Base-by-base conservation (phyloP, 2,113 vertebrate genomes). In the Bubo bubo region DNA sequence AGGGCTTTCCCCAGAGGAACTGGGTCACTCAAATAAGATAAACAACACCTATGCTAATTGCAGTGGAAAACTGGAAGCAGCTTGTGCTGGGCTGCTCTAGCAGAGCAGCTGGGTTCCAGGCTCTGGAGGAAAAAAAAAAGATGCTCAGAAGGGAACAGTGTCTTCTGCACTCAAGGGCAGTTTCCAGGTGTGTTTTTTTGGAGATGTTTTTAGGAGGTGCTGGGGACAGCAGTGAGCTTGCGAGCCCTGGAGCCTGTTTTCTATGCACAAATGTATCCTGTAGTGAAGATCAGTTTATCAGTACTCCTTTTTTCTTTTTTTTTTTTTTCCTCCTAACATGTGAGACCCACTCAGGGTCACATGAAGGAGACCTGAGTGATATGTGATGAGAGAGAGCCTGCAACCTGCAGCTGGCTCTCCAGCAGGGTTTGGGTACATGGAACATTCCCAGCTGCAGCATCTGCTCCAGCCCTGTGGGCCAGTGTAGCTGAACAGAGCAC, bases 21-120 rank as follows among this genome's bases (percentile, higher is more conserved):
- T 63, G 71, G 66, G 80, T 90, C 49, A 59, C 50, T 74, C 91
- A 94, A 96, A 83, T 45, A 84, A 70, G 75, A 52, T 84, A 86
- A 97, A 73, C 76, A 96, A 8, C 85, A 92, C 83, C 71, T 89
- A 79, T 83, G 90, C 39, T 91, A 96, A 88, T 79, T 86, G 67
- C 56, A 86, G 56, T 34, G 62, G 62, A 71, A 84, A 90, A 90
- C 49, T 79, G 35, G 62, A 87, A 74, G 66, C 74, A 85, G 87
- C 70, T 90, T 90, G 43, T 53, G 22, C 34, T 59, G 62, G 39
- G 59, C 35, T 93, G 59, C 49, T 74, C 75, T 43, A 60, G 60
- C 43, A 59, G 35, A 76, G 49, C 30, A 93, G 58, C 26, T 92
- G 43, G 16, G 12, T 74, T 94, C 41, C 70, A 63, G 32, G 26